A percentile compares a stretch with the other conserved stretches of the same genome.
Conservation (phyloP, 2,797 vertebrate species). For the Selene dorsalis region DNA sequence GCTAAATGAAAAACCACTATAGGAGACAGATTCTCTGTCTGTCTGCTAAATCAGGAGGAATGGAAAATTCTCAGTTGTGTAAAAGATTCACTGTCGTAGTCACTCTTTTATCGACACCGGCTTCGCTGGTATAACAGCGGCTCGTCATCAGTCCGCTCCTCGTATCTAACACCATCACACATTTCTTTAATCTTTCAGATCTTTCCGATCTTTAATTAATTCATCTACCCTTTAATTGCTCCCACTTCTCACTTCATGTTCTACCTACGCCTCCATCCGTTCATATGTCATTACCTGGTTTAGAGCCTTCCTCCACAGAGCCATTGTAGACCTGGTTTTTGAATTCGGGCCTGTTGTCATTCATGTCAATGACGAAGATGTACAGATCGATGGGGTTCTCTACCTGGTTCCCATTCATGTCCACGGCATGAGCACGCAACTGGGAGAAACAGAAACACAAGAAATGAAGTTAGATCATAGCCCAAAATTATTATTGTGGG, state of each 20-base stretch:
- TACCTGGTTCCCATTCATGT: conserved; percentile 97
- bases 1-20: conserved; percentile 68
- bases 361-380: conserved; percentile 98
- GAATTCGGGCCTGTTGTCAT: conserved; percentile 95
- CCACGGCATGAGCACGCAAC: conserved; percentile 94
- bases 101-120: conserved; percentile 43
- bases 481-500: neutral
- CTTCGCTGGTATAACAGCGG: conserved; percentile 12
- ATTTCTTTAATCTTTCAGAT: conserved; percentile 10
- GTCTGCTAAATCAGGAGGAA: conserved; percentile 61
- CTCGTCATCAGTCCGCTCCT: neutral
- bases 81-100: conserved; percentile 52
- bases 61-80: conserved; percentile 52
- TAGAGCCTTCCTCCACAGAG: conserved; percentile 94
- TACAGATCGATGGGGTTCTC: conserved; percentile 97
- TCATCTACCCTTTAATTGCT: neutral
- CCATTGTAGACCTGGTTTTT: conserved; percentile 95
- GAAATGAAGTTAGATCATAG: neutral
- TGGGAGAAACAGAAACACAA: conserved; percentile 65
- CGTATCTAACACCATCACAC: neutral
- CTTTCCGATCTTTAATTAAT: neutral
- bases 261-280: neutral
- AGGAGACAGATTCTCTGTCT: conserved; percentile 51
- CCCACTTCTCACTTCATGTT: neutral
- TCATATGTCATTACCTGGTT: conserved; percentile 86